Base-by-base conservation (phyloP, 2,113 vertebrate genomes). In the Pelodiscus sinensis region DNA sequence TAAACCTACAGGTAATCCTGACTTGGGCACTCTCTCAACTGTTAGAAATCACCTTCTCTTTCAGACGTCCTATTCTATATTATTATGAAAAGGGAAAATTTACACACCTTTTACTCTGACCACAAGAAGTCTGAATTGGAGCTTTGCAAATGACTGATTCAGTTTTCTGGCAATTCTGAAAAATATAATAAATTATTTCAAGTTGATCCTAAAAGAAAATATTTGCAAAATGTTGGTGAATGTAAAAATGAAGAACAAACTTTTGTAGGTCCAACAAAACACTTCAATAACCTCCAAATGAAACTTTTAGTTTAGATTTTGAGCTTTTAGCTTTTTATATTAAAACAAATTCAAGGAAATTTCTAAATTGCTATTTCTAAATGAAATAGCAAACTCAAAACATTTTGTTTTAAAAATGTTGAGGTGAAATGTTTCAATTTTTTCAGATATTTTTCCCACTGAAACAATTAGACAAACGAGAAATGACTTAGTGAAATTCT, bases 11-110 rank as follows among this genome's bases (percentile, higher is more conserved):
- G 84, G 62, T 94, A 96, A 91, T 94, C 86, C 78, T 88, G 62
- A 85, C 44, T 88, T 90, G 86, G n/a, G 7, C 11, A 92, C 94
- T 86, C 22, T 94, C 62, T 93, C 54, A 90, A 73, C 35, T 62
- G 84, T 94, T 90, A 79, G 82, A 94, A 95, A 88, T 88, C 31
- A 62, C 22, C 94, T 92, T 89, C 27, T 92, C n/a, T 90, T 93
- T 94, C 92, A 62, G 84, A 93, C 4, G 52, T 62, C 75, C 92
- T 88, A 94, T 92, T 86, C 84, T 92, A 91, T 94, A 92, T 94
- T 96, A n/a, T 5, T 71, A 86, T 88, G 77, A 95, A 93, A 94
- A 96, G 93, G 16, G 18, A 86, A 95, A 95, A 96, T 94, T 94
- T 90, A 81, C 82, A 92, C 92, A 94, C 79, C 90, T 5, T 44